These are phyloP conservation scores for Pluvialis apricaria DNA, from an alignment of 2,113 vertebrate genomes.

Conservation along the genomic window DNA sequence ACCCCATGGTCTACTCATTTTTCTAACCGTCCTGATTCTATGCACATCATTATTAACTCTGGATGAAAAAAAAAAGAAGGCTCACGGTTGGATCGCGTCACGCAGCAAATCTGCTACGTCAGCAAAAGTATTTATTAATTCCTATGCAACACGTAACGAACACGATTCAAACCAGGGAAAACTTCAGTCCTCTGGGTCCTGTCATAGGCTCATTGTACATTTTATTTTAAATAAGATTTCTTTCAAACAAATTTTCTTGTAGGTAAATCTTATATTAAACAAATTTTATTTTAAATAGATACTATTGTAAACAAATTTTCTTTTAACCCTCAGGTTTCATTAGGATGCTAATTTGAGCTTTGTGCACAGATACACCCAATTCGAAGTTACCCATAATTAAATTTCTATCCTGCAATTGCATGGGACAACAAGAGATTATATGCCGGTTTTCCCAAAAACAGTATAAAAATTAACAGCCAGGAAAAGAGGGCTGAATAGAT, in stretches of 20 bases:
- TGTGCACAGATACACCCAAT: neutral
- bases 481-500: accelerated
- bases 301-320: neutral
- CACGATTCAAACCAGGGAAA: neutral
- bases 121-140: neutral
- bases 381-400: neutral
- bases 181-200: neutral
- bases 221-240: neutral
- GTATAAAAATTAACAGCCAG: neutral
- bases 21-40: neutral
- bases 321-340: no score
- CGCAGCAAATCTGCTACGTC: neutral
- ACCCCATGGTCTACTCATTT: accelerated
- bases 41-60: neutral
- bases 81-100: neutral
- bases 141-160: accelerated
- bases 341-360: neutral
- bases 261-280: neutral
- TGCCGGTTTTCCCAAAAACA: accelerated
- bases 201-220: accelerated
- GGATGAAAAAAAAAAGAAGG: neutral
- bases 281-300: neutral
- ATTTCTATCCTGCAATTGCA: neutral
- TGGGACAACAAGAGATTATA: no score
- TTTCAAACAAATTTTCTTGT: neutral